phyloP scores from a whole-genome alignment of 2,888 invertebrate genomes.

The Hermaeophaga mercurialis region DNA sequence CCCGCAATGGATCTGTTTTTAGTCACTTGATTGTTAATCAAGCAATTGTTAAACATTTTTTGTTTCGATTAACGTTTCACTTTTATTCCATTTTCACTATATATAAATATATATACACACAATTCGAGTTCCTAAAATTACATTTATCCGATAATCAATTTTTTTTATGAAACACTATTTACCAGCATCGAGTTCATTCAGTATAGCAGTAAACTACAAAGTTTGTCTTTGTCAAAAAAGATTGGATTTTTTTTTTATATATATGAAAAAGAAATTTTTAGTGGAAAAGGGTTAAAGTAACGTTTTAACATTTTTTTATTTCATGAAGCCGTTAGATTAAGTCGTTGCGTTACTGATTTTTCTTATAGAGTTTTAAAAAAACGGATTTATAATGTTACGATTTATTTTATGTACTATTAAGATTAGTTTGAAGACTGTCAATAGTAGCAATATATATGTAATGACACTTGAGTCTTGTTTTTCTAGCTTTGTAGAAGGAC shows the following conservation, averaged over 20 bases:
- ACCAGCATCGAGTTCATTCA: not conserved
- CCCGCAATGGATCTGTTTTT: slow-evolving; percentile 32
- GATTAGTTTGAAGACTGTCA: slow-evolving; percentile 33
- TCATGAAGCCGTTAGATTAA: slow-evolving; percentile 21
- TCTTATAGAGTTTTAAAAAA: slow-evolving; percentile 27
- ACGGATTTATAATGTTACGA: slow-evolving; percentile 34
- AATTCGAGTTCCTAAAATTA: not conserved
- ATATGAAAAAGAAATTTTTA: not conserved
- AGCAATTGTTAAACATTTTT: slow-evolving; percentile 40
- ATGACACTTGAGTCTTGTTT: slow-evolving; percentile 7
- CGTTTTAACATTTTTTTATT: slow-evolving; percentile 7
- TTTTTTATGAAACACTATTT: not conserved
- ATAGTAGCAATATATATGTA: slow-evolving; percentile 23
- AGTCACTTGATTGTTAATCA: slow-evolving; percentile 45
- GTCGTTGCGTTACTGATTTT: slow-evolving; percentile 30
- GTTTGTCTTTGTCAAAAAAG: too few species aligned
- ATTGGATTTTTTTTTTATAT: too few species aligned
- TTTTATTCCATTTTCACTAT: slow-evolving; percentile 2
- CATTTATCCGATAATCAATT: not conserved
- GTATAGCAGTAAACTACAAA: too few species aligned
- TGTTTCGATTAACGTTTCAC: not conserved
- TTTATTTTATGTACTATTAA: slow-evolving; percentile 36
- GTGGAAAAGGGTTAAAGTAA: slow-evolving; percentile 1
- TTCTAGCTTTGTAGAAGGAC: too few species aligned
- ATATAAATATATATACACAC: not conserved